Base-by-base conservation (phyloP, 1,140 invertebrate genomes). In the Pseudomyrmex pallidus region DNA sequence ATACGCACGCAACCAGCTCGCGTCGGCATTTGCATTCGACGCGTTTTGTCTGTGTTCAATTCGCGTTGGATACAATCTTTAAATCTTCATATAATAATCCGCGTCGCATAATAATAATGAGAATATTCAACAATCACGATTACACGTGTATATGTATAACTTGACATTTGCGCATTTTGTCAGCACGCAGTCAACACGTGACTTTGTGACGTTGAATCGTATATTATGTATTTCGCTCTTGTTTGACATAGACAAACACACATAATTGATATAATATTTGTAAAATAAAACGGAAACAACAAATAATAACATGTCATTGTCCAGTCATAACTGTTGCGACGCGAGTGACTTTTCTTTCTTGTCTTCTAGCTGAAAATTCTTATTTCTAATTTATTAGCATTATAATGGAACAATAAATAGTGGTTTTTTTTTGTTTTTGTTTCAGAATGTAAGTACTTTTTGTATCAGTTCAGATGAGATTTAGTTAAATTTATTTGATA, bases 81-180 rank as follows among this genome's bases (percentile, higher is more conserved):
- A 77, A 77, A 77, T 66, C 74, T 54, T 20, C 2, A 46, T 35
- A 35, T 67, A 56, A 54, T 77, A 52, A 13, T 52, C 50, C 4
- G 44, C 62, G 8, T 62, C 9, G 15, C 35, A 48, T 62, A 74
- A 74, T 61, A 61, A 35, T 35, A 35, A 35, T 35, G 35, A 35
- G 5, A 35, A 35, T 35, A 74, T 0, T 13, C 12, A 62, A 62
- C 20, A 15, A 13, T 61, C 20, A 63, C 35, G 35, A 13, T 74
- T 1, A 7, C 15, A 15, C 67, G 46, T 10, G 15, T 13, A 67
- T 2, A 17, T 7, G 15, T 7, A 8, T 4, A 15, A 20, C 66
- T 66, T 64, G 12, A 52, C n/a, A 44, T 20, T 9, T 13, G 12
- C 9, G 15, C 44, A 64, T 3, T 46, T 52, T 15, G 59, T 13